A percentile compares a stretch with the other conserved stretches of the same genome.
These are phyloP conservation scores for Ennomos fuscantarius DNA, from an alignment of 2,888 invertebrate species.

Conservation along the genomic window DNA sequence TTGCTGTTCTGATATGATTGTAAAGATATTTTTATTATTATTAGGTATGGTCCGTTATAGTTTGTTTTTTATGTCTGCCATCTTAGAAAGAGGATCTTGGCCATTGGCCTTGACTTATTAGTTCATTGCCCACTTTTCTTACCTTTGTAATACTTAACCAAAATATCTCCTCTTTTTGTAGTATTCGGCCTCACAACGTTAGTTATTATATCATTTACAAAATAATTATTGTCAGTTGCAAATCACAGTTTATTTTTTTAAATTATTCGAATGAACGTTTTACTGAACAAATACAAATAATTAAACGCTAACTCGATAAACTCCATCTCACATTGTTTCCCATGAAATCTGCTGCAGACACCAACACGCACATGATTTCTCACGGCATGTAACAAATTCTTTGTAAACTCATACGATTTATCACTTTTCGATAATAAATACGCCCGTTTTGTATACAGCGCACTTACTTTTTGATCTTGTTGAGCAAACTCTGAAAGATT, in stretches of 20 bases:
- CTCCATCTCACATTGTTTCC: constrained; percentile 47
- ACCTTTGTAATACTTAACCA: no score
- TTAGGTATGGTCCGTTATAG: no score
- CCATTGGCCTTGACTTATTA: no score
- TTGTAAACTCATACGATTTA: constrained; percentile 24
- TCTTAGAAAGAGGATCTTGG: no score
- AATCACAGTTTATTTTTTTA: constrained; percentile 10
- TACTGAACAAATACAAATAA: constrained; percentile 28
- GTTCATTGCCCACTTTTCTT: no score
- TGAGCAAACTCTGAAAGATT: background rate
- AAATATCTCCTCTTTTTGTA: no score
- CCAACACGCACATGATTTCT: constrained; percentile 42
- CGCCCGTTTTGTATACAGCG: constrained; percentile 1
- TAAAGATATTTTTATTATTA: no score
- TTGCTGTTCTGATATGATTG: no score
- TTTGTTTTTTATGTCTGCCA: no score
- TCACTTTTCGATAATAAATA: constrained; percentile 14
- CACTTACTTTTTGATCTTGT: background rate
- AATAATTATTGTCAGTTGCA: background rate
- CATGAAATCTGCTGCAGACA: constrained; percentile 54
- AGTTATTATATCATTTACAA: background rate
- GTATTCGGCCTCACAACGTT: no score
- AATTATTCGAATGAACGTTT: constrained; percentile 27
- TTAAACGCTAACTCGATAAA: constrained; percentile 40
- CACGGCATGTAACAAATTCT: constrained; percentile 34